Conservation (phyloP, 2,888 invertebrate genomes). For the Cancer borealis region DNA sequence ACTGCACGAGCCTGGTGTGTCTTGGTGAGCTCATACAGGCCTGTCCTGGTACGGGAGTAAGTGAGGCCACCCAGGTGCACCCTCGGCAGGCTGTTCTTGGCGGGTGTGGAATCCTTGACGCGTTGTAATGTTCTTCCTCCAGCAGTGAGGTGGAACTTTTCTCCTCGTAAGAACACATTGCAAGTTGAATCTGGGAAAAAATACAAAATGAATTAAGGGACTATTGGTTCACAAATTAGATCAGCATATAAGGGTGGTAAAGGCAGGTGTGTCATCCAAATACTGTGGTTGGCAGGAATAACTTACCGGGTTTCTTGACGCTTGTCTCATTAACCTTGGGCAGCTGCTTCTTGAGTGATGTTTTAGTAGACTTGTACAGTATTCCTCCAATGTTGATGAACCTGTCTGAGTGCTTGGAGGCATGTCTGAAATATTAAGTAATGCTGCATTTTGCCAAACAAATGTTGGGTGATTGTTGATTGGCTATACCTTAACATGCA, state of each 20-base stretch:
- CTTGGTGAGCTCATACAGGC: conserved; percentile 67
- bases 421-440: conserved; percentile 17
- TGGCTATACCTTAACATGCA: not conserved
- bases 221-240: not conserved
- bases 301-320: not conserved
- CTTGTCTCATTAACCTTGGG: conserved; percentile 30
- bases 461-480: not conserved
- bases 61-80: conserved; percentile 68
- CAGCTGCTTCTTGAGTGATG: conserved; percentile 72
- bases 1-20: conserved; percentile 65
- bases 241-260: not conserved
- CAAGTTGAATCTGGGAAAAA: conserved; percentile 53
- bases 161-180: conserved; percentile 62
- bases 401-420: conserved; percentile 52
- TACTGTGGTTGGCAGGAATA: not conserved
- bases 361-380: conserved; percentile 75
- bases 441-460: not conserved
- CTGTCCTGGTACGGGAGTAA: conserved; percentile 63
- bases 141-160: conserved; percentile 58
- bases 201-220: not conserved
- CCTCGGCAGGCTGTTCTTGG: conserved; percentile 44
- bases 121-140: conserved; percentile 65
- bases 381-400: conserved; percentile 74
- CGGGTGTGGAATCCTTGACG: conserved; percentile 1
- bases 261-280: not conserved